Evolutionary conservation across 2,113 vertebrate genomes (phyloP), one percentile per base, ranked within the genome.

Genomic region (Zapus hudsonius): DNA sequence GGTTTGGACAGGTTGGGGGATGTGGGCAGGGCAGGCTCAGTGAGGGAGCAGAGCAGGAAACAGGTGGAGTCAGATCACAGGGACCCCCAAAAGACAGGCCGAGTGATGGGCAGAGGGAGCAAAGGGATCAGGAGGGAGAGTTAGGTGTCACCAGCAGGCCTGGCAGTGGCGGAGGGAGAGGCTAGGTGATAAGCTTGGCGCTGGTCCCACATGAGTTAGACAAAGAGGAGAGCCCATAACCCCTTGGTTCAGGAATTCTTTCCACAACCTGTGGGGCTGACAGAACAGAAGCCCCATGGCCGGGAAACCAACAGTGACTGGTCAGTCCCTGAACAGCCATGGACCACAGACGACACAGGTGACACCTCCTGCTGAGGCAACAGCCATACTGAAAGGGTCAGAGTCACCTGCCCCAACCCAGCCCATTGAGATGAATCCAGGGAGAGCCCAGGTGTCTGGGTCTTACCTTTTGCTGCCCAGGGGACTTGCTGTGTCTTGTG

Each of bases 251-350:
- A 22, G 27, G 36, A 61, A 29, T 63, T 78, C 36, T 44, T 31
- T 55, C 12, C 0, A 15, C 20, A 81, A 63, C 16, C 69, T 4
- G 6, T 5, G n/a, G 63, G 63, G 5, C 40, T 8, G 4, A 13
- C 8, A 19, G 5, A 20, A 40, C 0, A 7, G 22, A 19, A 66
- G 25, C 13, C 10, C 0, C 15, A 11, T 19, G 0, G 9, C 10
- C 69, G 33, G 52, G n/a, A 10, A 40, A 16, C 13, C 40, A 42
- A 13, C 19, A 38, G 33, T 10, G 6, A 33, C 13, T 4, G 7
- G 55, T 63, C n/a, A 38, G 38, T 12, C 10, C 72, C 25, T 2
- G 19, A 33, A 19, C 15, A 7, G 10, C 57, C 5, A 8, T 29
- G 12, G 67, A 33, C 16, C 52, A 52, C 16, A 15, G 52, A 52